Evolutionary conservation across 2,113 vertebrate genomes (phyloP).

Genomic region (Eolophus roseicapilla): DNA sequence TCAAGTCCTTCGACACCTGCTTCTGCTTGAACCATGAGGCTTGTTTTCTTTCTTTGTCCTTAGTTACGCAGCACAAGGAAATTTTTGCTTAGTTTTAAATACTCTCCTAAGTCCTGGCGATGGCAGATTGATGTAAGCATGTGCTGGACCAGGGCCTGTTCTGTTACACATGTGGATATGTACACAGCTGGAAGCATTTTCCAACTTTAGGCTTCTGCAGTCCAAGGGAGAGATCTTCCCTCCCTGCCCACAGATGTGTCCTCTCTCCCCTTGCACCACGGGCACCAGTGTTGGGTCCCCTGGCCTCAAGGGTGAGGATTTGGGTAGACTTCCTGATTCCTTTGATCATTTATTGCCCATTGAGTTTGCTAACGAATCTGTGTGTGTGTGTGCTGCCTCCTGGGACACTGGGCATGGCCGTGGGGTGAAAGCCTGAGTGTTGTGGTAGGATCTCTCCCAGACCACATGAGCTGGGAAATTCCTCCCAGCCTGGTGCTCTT

Average conservation of each 20-base stretch:
- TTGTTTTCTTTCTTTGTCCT: slow-evolving; percentile 25
- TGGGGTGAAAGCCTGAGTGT: not conserved
- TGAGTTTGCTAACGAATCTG: not conserved
- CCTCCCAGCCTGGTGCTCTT: not conserved
- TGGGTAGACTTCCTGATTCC: not conserved
- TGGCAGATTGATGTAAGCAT: slow-evolving; percentile 49
- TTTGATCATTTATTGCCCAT: accelerated
- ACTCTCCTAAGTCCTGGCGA: slow-evolving; percentile 53
- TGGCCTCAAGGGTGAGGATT: not conserved
- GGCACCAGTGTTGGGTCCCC: not conserved
- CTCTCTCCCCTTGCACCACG: not conserved
- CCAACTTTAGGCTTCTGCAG: slow-evolving; percentile 17
- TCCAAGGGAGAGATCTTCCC: not conserved
- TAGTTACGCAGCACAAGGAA: slow-evolving; percentile 22
- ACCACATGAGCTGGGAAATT: not conserved
- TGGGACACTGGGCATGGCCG: not conserved
- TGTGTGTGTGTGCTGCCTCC: not conserved
- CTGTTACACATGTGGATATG: slow-evolving; percentile 55
- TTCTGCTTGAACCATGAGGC: not conserved
- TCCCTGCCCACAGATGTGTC: not conserved
- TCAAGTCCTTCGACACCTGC: not conserved
- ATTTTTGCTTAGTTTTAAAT: slow-evolving; percentile 35
- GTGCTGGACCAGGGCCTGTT: slow-evolving; percentile 58
- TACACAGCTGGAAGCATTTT: slow-evolving; percentile 47
- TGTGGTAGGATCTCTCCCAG: too few relatives aligned